Percentiles rank a stretch among this genome's conserved stretches.
phyloP scores from a whole-genome alignment of 2,113 vertebrate species.

The Microcebus lehilahytsara region DNA sequence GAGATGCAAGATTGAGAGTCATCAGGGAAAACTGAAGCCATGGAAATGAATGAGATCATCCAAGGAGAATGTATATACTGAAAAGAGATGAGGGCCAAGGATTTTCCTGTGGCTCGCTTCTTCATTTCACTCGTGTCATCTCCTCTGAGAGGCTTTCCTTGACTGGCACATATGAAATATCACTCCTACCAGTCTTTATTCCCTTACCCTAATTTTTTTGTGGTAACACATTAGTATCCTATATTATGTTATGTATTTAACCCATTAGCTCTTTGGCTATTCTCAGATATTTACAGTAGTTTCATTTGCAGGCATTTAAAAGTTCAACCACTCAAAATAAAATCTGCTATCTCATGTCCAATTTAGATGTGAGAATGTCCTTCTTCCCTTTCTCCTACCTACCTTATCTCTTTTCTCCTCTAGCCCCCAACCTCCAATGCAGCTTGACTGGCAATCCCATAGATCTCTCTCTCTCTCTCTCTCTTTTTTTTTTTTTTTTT shows the following conservation, averaged over 20 bases:
- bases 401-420: not conserved
- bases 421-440: not conserved
- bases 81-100: not conserved
- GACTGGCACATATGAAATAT: slow-evolving; percentile 26
- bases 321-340: not conserved
- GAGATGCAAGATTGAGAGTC: not conserved
- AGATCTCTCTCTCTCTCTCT: not conserved
- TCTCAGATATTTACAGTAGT: not conserved
- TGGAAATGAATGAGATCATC: not conserved
- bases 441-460: not conserved
- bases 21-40: not conserved
- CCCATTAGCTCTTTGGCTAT: slow-evolving; percentile 11
- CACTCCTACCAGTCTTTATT: not conserved
- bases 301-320: slow-evolving; percentile 24
- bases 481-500: too few species aligned
- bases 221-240: not conserved
- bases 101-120: not conserved
- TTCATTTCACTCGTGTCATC: slow-evolving; percentile 8
- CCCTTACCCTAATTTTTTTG: not conserved
- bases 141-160: not conserved
- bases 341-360: not conserved
- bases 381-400: too few species aligned
- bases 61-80: not conserved
- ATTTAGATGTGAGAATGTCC: not conserved
- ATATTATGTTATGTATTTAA: slow-evolving; percentile 10